Conservation (phyloP, 2,888 invertebrate genomes). For the Carterocephalus palaemon region DNA sequence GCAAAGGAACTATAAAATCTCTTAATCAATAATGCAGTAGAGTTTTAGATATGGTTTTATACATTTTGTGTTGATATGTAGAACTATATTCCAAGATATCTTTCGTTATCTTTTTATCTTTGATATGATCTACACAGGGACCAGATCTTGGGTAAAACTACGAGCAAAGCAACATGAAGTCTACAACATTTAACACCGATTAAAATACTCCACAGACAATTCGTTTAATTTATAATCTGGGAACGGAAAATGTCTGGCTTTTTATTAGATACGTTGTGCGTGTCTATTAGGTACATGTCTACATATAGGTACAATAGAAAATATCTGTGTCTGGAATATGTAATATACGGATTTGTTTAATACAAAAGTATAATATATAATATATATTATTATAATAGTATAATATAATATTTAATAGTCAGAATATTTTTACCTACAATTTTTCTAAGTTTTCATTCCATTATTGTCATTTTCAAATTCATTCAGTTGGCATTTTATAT, state of each 20-base stretch:
- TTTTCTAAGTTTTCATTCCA: too few species aligned
- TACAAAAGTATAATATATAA: too few species aligned
- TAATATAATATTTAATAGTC: too few species aligned
- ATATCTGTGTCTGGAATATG: slow-evolving; percentile 23
- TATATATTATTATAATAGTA: too few species aligned
- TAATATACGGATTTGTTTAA: slow-evolving; percentile 15
- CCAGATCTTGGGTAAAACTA: slow-evolving; percentile 23
- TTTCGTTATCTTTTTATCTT: too few species aligned
- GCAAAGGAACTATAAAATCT: slow-evolving; percentile 14
- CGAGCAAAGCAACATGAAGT: slow-evolving; percentile 26
- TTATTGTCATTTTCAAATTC: background rate
- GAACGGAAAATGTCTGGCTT: slow-evolving; percentile 8
- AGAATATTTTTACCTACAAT: too few species aligned
- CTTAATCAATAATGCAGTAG: slow-evolving; percentile 7
- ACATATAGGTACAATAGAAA: slow-evolving; percentile 40
- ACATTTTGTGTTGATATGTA: slow-evolving; percentile 16
- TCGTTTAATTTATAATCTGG: background rate
- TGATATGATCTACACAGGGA: background rate
- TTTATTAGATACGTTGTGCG: slow-evolving; percentile 54
- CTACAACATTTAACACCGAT: slow-evolving; percentile 50
- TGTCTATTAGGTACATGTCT: slow-evolving; percentile 62
- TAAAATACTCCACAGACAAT: slow-evolving; percentile 15
- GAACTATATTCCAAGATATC: too few species aligned
- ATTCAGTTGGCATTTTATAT: too few species aligned
- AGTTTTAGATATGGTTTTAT: slow-evolving; percentile 3